Evolutionary conservation across 2,797 vertebrate species (phyloP).

Genomic region (Cossypha polioptera): DNA sequence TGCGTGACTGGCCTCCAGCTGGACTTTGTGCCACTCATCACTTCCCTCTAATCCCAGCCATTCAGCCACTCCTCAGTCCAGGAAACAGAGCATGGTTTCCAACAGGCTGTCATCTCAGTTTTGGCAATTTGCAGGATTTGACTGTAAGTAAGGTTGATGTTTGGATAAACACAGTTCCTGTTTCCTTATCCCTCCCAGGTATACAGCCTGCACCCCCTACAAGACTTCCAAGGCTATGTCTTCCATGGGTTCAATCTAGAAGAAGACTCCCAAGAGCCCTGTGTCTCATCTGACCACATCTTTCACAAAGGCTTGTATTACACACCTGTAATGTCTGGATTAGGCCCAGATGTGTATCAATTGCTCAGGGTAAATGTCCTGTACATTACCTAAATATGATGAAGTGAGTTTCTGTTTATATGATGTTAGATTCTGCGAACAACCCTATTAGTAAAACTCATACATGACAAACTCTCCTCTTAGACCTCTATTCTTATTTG

Average conservation of each 20-base stretch:
- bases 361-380: constrained; percentile 68
- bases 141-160: neutral
- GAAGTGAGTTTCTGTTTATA: neutral
- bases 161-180: neutral
- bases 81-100: neutral
- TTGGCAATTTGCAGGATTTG: neutral
- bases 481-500: neutral
- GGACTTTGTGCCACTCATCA: neutral
- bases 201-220: constrained; percentile 62
- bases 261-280: constrained; percentile 60
- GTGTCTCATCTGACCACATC: constrained; percentile 69
- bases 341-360: constrained; percentile 66
- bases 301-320: constrained; percentile 78
- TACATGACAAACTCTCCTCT: neutral
- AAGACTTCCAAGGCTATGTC: constrained; percentile 61
- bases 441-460: neutral
- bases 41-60: neutral
- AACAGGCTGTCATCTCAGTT: neutral
- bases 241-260: constrained; percentile 67
- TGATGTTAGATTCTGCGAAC: neutral
- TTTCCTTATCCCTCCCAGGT: constrained; percentile 48
- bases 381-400: neutral
- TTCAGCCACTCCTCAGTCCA: neutral
- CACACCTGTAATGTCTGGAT: constrained; percentile 54
- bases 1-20: neutral